phyloP scores from a whole-genome alignment of 2,888 invertebrate genomes.

The Zaprionus obscuricornis region DNA sequence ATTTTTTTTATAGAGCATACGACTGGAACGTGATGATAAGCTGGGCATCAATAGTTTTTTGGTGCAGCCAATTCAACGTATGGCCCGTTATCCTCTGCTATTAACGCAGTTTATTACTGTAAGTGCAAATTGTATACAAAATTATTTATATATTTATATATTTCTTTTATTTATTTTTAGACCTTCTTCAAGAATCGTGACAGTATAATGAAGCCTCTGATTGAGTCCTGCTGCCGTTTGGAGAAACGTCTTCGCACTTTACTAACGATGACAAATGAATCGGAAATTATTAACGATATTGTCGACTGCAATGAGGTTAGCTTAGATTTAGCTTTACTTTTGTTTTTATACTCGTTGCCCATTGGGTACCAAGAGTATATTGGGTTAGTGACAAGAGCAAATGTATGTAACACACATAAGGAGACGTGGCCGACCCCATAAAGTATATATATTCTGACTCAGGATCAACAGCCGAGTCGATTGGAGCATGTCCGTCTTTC shows the following conservation, averaged over 20 bases:
- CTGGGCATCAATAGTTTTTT: conserved; percentile 83
- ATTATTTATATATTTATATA: background rate
- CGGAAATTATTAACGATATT: conserved; percentile 83
- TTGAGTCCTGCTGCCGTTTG: conserved; percentile 82
- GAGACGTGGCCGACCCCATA: too few species aligned
- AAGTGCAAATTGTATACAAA: conserved; percentile 25
- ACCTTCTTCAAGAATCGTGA: conserved; percentile 81
- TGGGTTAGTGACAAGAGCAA: too few species aligned
- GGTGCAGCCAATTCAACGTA: conserved; percentile 83
- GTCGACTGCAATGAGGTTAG: conserved; percentile 80
- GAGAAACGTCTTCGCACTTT: conserved; percentile 81
- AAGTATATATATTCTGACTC: too few species aligned
- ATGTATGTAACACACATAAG: too few species aligned
- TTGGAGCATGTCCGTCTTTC: too few species aligned
- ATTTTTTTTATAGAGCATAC: conserved; percentile 72
- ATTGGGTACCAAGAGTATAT: too few species aligned
- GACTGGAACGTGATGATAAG: conserved; percentile 81
- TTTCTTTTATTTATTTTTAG: conserved; percentile 38
- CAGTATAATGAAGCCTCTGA: conserved; percentile 80
- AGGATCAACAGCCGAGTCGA: too few species aligned
- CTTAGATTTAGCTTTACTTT: too few species aligned
- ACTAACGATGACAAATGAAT: conserved; percentile 81
- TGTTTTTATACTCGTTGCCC: too few species aligned
- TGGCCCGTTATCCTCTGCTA: conserved; percentile 82
- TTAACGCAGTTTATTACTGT: conserved; percentile 82